phyloP scores from a whole-genome alignment of 2,888 invertebrate genomes.

The Mythimna impura region DNA sequence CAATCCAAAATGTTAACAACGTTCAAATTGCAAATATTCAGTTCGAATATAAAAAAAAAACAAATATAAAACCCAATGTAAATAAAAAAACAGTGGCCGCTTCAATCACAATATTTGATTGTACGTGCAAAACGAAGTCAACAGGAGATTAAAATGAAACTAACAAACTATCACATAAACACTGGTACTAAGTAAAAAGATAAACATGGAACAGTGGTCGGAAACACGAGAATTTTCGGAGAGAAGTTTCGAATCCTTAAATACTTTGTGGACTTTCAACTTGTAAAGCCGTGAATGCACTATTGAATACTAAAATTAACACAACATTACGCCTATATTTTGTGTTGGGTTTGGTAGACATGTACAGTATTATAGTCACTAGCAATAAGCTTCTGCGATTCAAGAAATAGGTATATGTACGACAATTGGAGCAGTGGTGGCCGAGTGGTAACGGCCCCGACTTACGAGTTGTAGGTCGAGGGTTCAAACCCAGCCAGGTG shows the following conservation, averaged over 20 bases:
- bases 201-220: slow-evolving; percentile 41
- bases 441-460: too few relatives aligned
- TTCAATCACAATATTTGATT: slow-evolving; percentile 12
- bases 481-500: too few relatives aligned
- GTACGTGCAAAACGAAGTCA: slow-evolving; percentile 36
- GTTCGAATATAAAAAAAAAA: not conserved
- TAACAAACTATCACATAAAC: slow-evolving; percentile 21
- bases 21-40: not conserved
- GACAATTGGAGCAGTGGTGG: too few relatives aligned
- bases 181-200: slow-evolving; percentile 16
- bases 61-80: not conserved
- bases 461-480: too few relatives aligned
- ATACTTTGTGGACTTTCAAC: slow-evolving; percentile 43
- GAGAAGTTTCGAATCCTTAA: slow-evolving; percentile 40
- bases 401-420: too few relatives aligned
- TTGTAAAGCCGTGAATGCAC: slow-evolving; percentile 16
- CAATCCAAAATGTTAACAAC: not conserved
- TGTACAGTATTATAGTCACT: too few relatives aligned
- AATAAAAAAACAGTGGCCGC: not conserved
- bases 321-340: too few relatives aligned
- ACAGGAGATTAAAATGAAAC: slow-evolving; percentile 39
- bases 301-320: not conserved
- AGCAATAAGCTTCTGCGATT: too few relatives aligned
- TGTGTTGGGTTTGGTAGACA: too few relatives aligned
- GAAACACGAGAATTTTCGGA: slow-evolving; percentile 22